Conservation (phyloP, 2,113 vertebrate genomes). For the Rhinoptilus africanus region DNA sequence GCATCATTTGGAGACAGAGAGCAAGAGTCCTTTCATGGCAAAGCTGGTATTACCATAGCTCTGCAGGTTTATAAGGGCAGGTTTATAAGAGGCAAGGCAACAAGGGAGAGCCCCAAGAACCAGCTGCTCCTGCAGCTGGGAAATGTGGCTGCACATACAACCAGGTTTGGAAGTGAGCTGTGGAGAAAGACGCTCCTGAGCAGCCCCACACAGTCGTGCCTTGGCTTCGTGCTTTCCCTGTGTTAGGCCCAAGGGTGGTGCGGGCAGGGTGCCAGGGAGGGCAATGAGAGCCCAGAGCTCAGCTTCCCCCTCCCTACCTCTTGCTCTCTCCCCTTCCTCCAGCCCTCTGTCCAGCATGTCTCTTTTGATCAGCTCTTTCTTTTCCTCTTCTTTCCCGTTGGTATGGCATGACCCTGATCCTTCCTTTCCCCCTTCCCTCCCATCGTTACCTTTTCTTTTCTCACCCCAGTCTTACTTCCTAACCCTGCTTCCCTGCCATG, state of each 20-base stretch:
- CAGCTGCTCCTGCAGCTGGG: not conserved
- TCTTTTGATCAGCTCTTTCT: not conserved
- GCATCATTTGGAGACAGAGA: not conserved
- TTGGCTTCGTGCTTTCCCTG: not conserved
- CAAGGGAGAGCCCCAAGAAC: not conserved
- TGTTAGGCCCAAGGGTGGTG: not conserved
- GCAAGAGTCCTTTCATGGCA: not conserved
- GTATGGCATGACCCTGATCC: not conserved
- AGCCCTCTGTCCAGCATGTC: not conserved
- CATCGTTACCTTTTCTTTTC: not conserved
- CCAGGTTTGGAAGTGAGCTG: not conserved
- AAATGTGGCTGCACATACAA: fast-evolving
- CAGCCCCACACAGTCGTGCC: fast-evolving
- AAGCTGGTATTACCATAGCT: fast-evolving
- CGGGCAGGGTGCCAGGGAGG: not conserved
- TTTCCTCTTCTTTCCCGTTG: not conserved
- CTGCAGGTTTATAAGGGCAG: not conserved
- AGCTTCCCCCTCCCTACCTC: not conserved
- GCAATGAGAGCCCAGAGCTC: not conserved
- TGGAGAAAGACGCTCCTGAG: not conserved
- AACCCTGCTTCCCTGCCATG: not conserved
- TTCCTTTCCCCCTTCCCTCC: not conserved
- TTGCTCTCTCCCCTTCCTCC: not conserved
- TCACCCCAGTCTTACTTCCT: not conserved
- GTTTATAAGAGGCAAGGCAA: not conserved